Conservation (phyloP, 2,113 vertebrate genomes). For the Zeus faber region DNA sequence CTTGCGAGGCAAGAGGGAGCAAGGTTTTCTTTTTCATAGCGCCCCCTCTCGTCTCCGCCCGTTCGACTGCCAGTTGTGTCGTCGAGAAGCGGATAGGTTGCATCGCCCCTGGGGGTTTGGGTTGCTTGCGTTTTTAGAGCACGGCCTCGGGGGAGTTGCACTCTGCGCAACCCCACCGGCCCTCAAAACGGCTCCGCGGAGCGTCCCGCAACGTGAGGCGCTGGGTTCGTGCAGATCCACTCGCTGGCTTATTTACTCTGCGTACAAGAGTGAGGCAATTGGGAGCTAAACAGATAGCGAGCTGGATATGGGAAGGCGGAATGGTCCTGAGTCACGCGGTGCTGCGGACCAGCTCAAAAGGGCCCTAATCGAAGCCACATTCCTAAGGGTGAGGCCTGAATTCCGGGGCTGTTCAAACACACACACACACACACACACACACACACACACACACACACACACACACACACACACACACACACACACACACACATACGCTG, state of each 20-base stretch:
- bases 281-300: conserved; percentile 34
- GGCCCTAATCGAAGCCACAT: conserved; percentile 63
- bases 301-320: conserved; percentile 34
- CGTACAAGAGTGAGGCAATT: conserved; percentile 30
- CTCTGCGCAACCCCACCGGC: conserved; percentile 6
- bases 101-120: no score
- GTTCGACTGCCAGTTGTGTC: conserved; percentile 27
- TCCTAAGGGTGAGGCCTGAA: conserved; percentile 45
- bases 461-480: conserved; percentile 30
- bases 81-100: no score
- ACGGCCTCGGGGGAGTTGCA: background rate
- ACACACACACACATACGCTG: conserved; percentile 1
- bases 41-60: conserved; percentile 20
- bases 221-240: conserved; percentile 33
- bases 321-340: conserved; percentile 44
- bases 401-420: conserved; percentile 35
- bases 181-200: conserved; percentile 2
- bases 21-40: conserved; percentile 45
- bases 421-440: conserved; percentile 5
- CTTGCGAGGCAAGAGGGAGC: conserved; percentile 19
- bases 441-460: conserved; percentile 12
- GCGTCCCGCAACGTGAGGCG: conserved; percentile 18
- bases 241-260: conserved; percentile 34
- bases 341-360: conserved; percentile 42
- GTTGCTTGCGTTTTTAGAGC: no score